Evolutionary conservation across 2,113 vertebrate species (phyloP), one percentile per base, ranked within the genome.

Genomic region (Neodon shergylaensis): DNA sequence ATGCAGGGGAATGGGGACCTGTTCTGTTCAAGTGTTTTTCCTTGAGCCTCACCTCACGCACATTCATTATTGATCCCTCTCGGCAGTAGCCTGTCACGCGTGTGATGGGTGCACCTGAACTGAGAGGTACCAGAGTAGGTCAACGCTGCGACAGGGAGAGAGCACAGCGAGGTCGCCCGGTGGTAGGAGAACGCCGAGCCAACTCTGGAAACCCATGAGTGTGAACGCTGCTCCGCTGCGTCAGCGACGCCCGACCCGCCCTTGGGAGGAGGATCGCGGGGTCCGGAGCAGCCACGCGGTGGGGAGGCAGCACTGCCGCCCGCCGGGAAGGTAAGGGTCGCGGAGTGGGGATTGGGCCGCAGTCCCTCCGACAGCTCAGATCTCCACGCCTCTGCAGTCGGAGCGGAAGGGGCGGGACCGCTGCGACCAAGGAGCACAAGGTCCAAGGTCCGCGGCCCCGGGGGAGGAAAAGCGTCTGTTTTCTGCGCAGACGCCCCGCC

Each of bases 241-340:
- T 96, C 97, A 94, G 96, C 88, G 31, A 66, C 93, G 90, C 24
- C 87, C 79, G 72, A 79, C 16, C 68, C 74, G 91, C 88, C 96
- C 94, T 94, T 24, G 91, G 88, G 92, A 93, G 94, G 95, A 94
- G 91, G 93, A 96, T 93, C 89, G 88, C 84, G n/a, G 90, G 87
- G 78, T 65, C 74, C 31, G 7, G 66, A 7, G 68, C 81, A 10
- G 73, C 54, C 19, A 12, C 78, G 49, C 73, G 63, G 39, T 21
- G 14, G 19, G 22, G 68, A 73, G 22, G 63, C 61, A 26, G 49
- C 16, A 19, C 11, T 7, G 66, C 68, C 0, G 72, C 31, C 86
- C 19, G 33, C 58, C 4, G 78, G 17, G 31, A 42, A 9, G 73
- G 54, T 22, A 14, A 49, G 76, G n/a, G 36, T 21, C 47, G 19